Conservation (phyloP, 2,113 vertebrate genomes). For the Neogobius melanostomus region DNA sequence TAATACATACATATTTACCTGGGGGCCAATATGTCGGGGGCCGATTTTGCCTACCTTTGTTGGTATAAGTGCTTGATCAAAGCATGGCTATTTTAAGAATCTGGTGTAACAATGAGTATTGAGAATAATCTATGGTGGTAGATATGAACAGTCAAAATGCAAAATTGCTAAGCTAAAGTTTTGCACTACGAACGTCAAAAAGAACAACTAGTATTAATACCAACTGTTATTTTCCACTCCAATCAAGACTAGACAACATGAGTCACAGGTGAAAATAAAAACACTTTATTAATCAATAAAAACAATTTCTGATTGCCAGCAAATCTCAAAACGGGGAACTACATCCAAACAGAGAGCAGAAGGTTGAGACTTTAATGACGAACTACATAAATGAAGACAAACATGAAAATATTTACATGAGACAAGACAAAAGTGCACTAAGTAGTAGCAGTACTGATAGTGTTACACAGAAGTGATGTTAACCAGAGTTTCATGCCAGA, state of each 20-base stretch:
- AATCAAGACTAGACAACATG: conserved; percentile 50
- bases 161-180: neutral
- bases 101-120: too few species aligned
- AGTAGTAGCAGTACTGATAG: conserved; percentile 72
- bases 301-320: conserved; percentile 84
- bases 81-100: too few species aligned
- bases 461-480: conserved; percentile 69
- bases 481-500: conserved; percentile 71
- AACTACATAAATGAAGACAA: conserved; percentile 67
- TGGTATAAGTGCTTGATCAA: too few species aligned
- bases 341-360: conserved; percentile 76
- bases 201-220: neutral
- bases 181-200: neutral
- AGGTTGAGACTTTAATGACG: conserved; percentile 60
- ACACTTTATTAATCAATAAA: conserved; percentile 82
- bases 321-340: conserved; percentile 75
- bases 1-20: too few species aligned
- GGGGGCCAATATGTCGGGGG: too few species aligned
- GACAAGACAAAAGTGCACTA: conserved; percentile 72
- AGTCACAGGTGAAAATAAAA: conserved; percentile 78
- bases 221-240: neutral
- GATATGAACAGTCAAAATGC: neutral
- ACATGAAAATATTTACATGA: conserved; percentile 82
- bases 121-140: too few species aligned
- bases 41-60: too few species aligned